phyloP scores from a whole-genome alignment of 2,113 vertebrate species.

The Corapipo altera region DNA sequence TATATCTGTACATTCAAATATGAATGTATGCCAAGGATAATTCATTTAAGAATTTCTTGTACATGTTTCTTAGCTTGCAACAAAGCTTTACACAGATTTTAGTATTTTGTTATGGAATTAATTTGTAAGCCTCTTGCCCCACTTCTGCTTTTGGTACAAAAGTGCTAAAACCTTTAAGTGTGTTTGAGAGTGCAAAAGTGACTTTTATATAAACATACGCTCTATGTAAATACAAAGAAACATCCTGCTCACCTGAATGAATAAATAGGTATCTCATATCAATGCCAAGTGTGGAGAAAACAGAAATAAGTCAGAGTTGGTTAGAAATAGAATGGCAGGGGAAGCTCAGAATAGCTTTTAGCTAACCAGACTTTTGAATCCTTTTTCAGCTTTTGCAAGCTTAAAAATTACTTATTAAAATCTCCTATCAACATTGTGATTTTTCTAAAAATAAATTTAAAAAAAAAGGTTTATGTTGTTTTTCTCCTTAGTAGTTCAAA shows the following conservation, averaged over 20 bases:
- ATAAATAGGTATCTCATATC: background rate
- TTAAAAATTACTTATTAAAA: constrained; percentile 24
- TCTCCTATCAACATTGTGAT: background rate
- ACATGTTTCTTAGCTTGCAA: constrained; percentile 40
- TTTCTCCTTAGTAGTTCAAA: background rate
- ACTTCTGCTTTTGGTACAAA: background rate
- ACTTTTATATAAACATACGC: background rate
- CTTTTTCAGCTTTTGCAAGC: constrained; percentile 26
- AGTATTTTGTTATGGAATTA: background rate
- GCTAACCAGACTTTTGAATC: background rate
- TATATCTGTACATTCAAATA: constrained; percentile 22
- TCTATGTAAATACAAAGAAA: constrained; percentile 4
- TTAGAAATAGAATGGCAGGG: background rate
- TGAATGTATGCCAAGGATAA: constrained; percentile 37
- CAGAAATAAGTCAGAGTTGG: background rate
- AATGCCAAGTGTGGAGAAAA: background rate
- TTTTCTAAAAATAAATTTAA: constrained; percentile 50
- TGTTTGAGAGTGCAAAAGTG: background rate
- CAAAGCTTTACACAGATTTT: background rate
- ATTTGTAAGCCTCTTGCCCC: background rate
- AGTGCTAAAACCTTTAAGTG: background rate
- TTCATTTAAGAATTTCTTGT: constrained; percentile 57
- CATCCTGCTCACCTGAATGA: background rate
- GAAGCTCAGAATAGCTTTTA: background rate
- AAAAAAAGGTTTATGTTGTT: background rate